phyloP scores from a whole-genome alignment of 1,140 invertebrate genomes.

The Polypedilum pembai region DNA sequence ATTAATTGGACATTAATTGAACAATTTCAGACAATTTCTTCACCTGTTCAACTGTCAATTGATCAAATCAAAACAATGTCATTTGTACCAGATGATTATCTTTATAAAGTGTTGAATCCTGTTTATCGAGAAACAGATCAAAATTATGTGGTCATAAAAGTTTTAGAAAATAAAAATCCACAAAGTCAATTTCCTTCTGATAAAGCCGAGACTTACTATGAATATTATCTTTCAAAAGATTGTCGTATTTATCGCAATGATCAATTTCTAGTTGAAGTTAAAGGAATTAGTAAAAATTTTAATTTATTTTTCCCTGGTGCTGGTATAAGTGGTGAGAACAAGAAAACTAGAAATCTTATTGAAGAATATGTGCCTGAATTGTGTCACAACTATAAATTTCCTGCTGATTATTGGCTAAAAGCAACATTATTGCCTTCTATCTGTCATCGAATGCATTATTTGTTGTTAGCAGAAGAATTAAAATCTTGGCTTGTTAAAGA shows the following conservation, averaged over 20 bases:
- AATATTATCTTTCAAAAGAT: constrained; percentile 71
- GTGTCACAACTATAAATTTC: constrained; percentile 75
- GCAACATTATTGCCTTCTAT: constrained; percentile 80
- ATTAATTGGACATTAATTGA: constrained; percentile 60
- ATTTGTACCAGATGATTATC: constrained; percentile 54
- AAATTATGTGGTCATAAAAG: constrained; percentile 73
- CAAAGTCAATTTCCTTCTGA: constrained; percentile 67
- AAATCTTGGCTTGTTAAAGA: constrained; percentile 35
- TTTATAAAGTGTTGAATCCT: constrained; percentile 71
- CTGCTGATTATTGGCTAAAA: constrained; percentile 84
- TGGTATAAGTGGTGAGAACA: constrained; percentile 37
- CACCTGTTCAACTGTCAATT: constrained; percentile 34
- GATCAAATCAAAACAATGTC: constrained; percentile 50
- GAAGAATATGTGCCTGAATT: constrained; percentile 78
- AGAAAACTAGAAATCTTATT: constrained; percentile 34
- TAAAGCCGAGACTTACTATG: constrained; percentile 61
- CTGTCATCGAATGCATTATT: constrained; percentile 51
- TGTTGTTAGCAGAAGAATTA: constrained; percentile 39
- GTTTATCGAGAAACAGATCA: constrained; percentile 68
- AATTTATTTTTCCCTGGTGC: constrained; percentile 52
- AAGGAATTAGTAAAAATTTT: constrained; percentile 66
- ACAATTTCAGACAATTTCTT: constrained; percentile 37
- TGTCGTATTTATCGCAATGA: constrained; percentile 66
- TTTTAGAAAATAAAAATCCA: constrained; percentile 72
- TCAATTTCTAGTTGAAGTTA: constrained; percentile 86